These are phyloP conservation scores for Tholera decimalis DNA, from an alignment of 2,888 invertebrate genomes.

Conservation along the genomic window DNA sequence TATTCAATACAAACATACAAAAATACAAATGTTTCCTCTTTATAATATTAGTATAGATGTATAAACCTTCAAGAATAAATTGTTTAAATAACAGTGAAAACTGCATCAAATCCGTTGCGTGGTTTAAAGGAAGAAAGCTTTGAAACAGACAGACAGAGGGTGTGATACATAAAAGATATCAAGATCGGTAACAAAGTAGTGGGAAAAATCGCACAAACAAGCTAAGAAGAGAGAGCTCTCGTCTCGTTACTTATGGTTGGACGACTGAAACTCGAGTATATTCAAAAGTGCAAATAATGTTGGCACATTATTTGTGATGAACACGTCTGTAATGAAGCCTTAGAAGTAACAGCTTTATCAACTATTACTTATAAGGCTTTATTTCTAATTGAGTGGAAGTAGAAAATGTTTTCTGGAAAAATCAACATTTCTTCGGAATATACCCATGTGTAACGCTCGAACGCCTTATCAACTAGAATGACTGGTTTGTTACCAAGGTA, in stretches of 20 bases:
- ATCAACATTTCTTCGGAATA: not conserved
- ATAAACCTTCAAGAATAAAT: too few relatives aligned
- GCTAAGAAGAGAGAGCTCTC: slow-evolving; percentile 1
- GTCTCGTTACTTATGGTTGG: not conserved
- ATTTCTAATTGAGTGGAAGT: not conserved
- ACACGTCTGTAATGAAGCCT: not conserved
- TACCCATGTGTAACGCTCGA: not conserved
- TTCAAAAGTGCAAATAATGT: not conserved
- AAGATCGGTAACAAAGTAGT: not conserved
- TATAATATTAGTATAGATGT: too few relatives aligned
- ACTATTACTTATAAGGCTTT: not conserved
- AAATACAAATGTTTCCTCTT: too few relatives aligned
- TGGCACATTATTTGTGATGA: not conserved
- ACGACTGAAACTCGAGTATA: not conserved
- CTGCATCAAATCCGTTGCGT: too few relatives aligned
- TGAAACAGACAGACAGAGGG: too few relatives aligned
- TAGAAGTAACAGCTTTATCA: not conserved
- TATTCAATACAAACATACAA: too few relatives aligned
- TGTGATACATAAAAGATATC: too few relatives aligned
- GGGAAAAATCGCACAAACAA: not conserved
- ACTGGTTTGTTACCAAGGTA: not conserved
- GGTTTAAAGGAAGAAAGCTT: too few relatives aligned
- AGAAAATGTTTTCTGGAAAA: not conserved
- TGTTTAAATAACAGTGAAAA: too few relatives aligned
- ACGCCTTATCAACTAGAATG: not conserved